These are phyloP conservation scores for Limnephilus lunatus DNA, from an alignment of 2,888 invertebrate genomes.

Conservation along the genomic window DNA sequence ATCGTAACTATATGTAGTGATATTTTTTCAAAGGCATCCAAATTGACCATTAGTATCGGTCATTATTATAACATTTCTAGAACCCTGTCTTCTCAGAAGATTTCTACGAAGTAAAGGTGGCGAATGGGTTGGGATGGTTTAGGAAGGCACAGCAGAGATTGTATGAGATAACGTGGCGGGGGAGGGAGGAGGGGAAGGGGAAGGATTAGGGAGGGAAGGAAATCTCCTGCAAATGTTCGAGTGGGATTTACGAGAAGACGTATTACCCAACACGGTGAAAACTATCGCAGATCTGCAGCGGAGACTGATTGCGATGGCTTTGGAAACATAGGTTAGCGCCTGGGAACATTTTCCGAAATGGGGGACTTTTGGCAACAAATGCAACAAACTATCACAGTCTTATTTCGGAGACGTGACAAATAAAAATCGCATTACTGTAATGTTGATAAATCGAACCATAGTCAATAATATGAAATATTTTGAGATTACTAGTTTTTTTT, in stretches of 20 bases:
- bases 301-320: conserved; percentile 30
- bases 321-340: neutral
- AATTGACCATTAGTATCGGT: neutral
- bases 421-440: neutral
- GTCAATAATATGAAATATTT: neutral
- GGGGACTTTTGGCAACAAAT: neutral
- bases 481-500: too few species aligned
- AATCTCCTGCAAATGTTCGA: conserved; percentile 47
- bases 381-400: neutral
- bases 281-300: conserved; percentile 23
- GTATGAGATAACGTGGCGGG: conserved; percentile 18
- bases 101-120: conserved; percentile 8
- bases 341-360: neutral
- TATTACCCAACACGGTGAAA: conserved; percentile 35
- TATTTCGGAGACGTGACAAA: neutral
- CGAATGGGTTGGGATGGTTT: neutral
- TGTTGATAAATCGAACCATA: neutral
- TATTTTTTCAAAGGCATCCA: neutral
- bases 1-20: too few species aligned
- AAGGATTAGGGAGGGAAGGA: conserved; percentile 2
- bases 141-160: conserved; percentile 31
- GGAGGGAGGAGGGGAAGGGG: neutral
- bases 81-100: conserved; percentile 18
- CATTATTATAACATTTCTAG: neutral
- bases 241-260: conserved; percentile 36